Evolutionary conservation across 2,113 vertebrate genomes (phyloP).

Genomic region (Toxotes jaculatrix): DNA sequence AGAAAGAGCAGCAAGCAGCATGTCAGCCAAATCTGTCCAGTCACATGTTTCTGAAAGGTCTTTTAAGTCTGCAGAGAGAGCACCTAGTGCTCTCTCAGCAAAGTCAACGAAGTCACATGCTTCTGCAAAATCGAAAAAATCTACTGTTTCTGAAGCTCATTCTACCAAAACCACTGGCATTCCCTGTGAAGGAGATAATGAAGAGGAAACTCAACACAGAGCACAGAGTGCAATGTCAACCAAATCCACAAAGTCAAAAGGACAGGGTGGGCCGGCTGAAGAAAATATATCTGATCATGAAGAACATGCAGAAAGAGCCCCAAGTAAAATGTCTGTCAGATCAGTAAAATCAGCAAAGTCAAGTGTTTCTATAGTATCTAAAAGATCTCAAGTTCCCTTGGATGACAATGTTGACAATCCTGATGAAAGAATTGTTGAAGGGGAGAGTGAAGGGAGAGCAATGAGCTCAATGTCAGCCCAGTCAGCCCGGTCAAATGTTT

Average conservation of each 20-base stretch:
- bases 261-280: conserved; percentile 47
- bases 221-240: conserved; percentile 55
- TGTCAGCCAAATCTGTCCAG: conserved; percentile 54
- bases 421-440: background rate
- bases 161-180: background rate
- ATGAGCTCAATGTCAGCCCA: conserved; percentile 42
- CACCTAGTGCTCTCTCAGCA: conserved; percentile 39
- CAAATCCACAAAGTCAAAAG: conserved; percentile 46
- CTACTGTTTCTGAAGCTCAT: conserved; percentile 12
- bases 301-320: conserved; percentile 15
- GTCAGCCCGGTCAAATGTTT: conserved; percentile 47
- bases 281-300: conserved; percentile 2
- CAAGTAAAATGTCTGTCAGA: conserved; percentile 52
- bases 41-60: conserved; percentile 42
- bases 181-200: background rate
- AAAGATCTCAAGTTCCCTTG: conserved; percentile 50
- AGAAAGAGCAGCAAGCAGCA: conserved; percentile 49
- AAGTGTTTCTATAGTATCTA: conserved; percentile 56
- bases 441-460: conserved; percentile 34
- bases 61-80: conserved; percentile 46
- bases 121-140: conserved; percentile 53
- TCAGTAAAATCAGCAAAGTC: conserved; percentile 58
- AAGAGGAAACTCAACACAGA: conserved; percentile 32
- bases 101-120: conserved; percentile 50
- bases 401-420: background rate